Conservation (phyloP, 2,113 vertebrate genomes). For the Illadopsis cleaveri region DNA sequence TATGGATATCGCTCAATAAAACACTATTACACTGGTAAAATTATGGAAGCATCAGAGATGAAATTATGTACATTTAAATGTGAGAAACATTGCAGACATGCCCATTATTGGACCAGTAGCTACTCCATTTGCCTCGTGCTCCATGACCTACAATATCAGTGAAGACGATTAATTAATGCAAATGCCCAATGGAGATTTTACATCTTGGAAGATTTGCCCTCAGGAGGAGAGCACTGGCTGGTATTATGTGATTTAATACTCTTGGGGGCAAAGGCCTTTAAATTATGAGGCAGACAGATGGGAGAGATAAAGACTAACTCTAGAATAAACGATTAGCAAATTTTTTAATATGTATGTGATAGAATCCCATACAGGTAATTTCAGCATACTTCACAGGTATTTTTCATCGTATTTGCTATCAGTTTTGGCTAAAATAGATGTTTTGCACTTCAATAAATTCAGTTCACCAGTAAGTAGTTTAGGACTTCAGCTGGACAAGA, state of each 20-base stretch:
- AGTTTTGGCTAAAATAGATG: neutral
- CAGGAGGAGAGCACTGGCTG: constrained; percentile 16
- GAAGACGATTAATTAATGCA: constrained; percentile 30
- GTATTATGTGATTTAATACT: constrained; percentile 9
- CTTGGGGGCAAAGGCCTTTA: constrained; percentile 22
- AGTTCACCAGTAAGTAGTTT: neutral
- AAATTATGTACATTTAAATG: neutral
- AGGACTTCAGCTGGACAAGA: neutral
- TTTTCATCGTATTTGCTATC: neutral
- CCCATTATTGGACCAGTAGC: neutral
- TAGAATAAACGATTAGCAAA: neutral
- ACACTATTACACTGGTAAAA: neutral
- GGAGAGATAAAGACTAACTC: constrained; percentile 5
- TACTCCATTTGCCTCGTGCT: neutral
- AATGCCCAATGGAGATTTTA: neutral
- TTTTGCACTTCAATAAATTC: neutral
- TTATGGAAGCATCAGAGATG: neutral
- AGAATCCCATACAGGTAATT: neutral
- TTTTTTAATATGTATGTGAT: neutral
- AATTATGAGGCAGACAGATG: constrained; percentile 54
- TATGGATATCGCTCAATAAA: neutral
- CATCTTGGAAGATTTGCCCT: constrained; percentile 10
- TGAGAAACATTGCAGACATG: neutral
- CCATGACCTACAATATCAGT: neutral
- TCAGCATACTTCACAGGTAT: neutral